These are phyloP conservation scores for Aporophyla nigra DNA, from an alignment of 2,888 invertebrate genomes.

Conservation along the genomic window DNA sequence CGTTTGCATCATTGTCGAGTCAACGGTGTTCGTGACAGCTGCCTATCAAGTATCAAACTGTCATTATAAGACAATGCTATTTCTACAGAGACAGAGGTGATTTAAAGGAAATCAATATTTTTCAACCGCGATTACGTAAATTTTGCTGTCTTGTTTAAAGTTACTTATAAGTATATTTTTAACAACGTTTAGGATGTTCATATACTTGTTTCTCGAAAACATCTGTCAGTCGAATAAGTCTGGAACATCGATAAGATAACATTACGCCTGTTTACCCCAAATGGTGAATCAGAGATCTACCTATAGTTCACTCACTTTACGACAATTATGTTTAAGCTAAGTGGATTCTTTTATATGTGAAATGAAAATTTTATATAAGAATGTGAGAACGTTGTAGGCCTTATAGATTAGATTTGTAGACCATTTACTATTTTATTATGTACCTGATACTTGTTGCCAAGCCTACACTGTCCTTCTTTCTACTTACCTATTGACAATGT, in stretches of 20 bases:
- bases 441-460: too few relatives aligned
- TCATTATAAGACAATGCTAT: conserved; percentile 37
- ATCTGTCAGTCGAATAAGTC: not conserved
- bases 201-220: not conserved
- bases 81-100: not conserved
- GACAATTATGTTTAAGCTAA: not conserved
- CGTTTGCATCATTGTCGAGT: conserved; percentile 48
- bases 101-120: not conserved
- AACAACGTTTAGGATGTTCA: not conserved
- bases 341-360: too few relatives aligned
- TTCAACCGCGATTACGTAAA: not conserved
- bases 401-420: too few relatives aligned
- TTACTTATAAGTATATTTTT: not conserved
- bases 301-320: not conserved
- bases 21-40: conserved; percentile 31
- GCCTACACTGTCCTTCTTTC: too few relatives aligned
- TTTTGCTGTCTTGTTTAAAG: not conserved
- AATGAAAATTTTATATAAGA: too few relatives aligned
- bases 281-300: not conserved
- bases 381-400: too few relatives aligned
- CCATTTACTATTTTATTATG: too few relatives aligned
- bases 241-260: not conserved
- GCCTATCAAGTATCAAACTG: conserved; percentile 27
- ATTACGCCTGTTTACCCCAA: not conserved
- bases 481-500: too few relatives aligned